Conservation (phyloP, 2,113 vertebrate species). For the Neolamprologus devosi region DNA sequence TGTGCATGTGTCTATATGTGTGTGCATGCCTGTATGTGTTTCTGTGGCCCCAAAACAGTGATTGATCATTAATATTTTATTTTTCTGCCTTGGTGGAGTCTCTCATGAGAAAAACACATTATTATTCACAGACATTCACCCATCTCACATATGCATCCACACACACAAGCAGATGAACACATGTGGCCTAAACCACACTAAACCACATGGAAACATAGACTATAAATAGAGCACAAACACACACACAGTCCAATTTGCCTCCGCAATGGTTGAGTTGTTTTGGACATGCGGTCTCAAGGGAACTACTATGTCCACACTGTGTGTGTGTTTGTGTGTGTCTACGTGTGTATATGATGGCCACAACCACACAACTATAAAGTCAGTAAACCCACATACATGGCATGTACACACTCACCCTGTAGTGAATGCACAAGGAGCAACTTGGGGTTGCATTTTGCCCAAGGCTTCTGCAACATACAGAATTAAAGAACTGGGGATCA, state of each 20-base stretch:
- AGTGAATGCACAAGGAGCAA: not conserved
- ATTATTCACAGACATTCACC: conserved; percentile 41
- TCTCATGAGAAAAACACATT: conserved; percentile 44
- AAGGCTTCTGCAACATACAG: not conserved
- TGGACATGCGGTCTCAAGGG: conserved; percentile 1
- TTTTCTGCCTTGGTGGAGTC: conserved; percentile 32
- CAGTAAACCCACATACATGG: not conserved
- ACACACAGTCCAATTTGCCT: conserved; percentile 17
- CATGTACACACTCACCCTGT: not conserved
- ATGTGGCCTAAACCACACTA: not conserved
- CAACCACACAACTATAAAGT: not conserved
- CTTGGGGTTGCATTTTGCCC: not conserved
- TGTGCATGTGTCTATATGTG: not conserved
- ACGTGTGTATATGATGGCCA: not conserved
- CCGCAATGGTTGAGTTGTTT: not conserved
- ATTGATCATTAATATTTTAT: conserved; percentile 62
- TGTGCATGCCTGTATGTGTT: not conserved
- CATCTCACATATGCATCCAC: not conserved
- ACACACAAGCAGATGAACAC: not conserved
- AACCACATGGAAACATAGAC: not conserved
- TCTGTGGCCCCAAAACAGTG: conserved; percentile 26
- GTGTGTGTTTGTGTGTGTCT: not conserved
- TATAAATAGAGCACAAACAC: not conserved
- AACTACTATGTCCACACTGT: not conserved
- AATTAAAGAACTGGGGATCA: not conserved